phyloP scores from a whole-genome alignment of 2,888 invertebrate species.

The Phengaris arion region DNA sequence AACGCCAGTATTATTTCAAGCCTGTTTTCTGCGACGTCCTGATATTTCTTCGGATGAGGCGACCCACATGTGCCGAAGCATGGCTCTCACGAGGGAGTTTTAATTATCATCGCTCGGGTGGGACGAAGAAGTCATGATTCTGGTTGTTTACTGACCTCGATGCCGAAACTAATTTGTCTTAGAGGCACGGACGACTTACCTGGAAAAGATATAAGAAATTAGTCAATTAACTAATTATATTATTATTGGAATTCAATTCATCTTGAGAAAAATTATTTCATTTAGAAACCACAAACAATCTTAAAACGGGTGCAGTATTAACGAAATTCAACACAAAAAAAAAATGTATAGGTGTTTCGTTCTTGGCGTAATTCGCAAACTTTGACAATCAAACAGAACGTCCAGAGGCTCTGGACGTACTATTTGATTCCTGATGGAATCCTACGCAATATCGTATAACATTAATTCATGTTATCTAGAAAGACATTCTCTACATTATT shows the following conservation, averaged over 20 bases:
- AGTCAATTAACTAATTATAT: slow-evolving; percentile 2
- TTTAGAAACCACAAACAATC: neutral
- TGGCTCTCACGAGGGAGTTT: slow-evolving; percentile 22
- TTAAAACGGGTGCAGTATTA: too few species aligned
- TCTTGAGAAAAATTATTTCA: neutral
- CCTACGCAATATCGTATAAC: too few species aligned
- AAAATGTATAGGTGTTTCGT: too few species aligned
- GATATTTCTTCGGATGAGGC: neutral
- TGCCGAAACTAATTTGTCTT: slow-evolving; percentile 32
- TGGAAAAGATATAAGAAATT: slow-evolving; percentile 43
- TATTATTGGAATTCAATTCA: neutral
- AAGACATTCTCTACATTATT: too few species aligned
- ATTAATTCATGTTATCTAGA: too few species aligned
- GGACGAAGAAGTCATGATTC: slow-evolving; percentile 33
- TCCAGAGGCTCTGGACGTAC: too few species aligned
- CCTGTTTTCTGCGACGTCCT: neutral
- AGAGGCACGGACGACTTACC: slow-evolving; percentile 53
- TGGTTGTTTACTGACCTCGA: slow-evolving; percentile 49
- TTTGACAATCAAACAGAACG: too few species aligned
- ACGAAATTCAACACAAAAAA: too few species aligned
- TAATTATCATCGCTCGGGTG: slow-evolving; percentile 35
- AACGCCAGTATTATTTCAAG: neutral
- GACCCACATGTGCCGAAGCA: neutral
- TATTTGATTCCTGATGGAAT: too few species aligned
- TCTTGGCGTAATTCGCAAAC: too few species aligned